A percentile compares a stretch with the other conserved stretches of the same genome.
phyloP scores from a whole-genome alignment of 2,113 vertebrate species.

The Pseudopodoces humilis region DNA sequence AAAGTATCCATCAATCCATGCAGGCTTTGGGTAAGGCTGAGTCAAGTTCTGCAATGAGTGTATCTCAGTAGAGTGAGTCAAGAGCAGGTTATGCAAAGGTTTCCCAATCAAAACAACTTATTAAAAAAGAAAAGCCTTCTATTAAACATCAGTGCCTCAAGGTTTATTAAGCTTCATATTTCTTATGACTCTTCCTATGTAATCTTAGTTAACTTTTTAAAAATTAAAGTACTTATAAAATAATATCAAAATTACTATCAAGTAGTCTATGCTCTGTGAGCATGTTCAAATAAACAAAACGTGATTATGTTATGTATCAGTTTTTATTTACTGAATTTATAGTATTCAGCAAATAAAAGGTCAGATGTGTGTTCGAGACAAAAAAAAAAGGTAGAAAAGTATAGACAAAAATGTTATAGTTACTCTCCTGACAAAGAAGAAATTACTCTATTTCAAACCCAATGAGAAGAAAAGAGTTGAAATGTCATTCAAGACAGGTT shows the following conservation, averaged over 20 bases:
- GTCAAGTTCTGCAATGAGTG: not conserved
- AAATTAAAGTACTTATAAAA: not conserved
- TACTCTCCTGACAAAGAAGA: not conserved
- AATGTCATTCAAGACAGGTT: not conserved
- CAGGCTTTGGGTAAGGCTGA: not conserved
- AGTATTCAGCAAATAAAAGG: not conserved
- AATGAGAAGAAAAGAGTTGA: not conserved
- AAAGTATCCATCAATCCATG: not conserved
- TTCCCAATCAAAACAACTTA: not conserved
- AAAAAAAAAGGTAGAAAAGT: not conserved
- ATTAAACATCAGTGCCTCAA: not conserved
- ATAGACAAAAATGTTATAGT: not conserved
- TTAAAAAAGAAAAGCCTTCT: not conserved
- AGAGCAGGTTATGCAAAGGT: not conserved
- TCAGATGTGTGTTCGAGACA: not conserved
- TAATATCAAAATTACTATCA: not conserved
- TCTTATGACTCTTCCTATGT: not conserved
- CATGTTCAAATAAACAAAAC: not conserved
- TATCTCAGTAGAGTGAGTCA: not conserved
- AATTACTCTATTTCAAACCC: slow-evolving; percentile 1
- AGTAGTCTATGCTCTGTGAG: not conserved
- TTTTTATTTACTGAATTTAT: not conserved
- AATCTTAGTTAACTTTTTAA: not conserved
- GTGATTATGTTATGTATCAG: not conserved
- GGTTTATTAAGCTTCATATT: not conserved